Base-by-base conservation (phyloP, 2,888 invertebrate species). In the Ectemnius continuus region DNA sequence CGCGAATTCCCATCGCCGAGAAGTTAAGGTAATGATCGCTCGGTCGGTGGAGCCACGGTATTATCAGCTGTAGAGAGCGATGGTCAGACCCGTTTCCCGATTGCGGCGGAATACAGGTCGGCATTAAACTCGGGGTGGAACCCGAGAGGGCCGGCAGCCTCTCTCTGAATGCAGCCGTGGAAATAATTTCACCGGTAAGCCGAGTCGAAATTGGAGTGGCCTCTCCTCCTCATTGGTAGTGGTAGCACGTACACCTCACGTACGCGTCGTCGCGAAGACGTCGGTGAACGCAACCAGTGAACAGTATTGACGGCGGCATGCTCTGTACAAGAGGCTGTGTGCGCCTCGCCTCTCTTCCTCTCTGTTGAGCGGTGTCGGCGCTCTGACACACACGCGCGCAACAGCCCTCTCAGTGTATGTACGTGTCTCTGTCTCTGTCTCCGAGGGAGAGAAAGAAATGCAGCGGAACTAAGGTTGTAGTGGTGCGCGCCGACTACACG, bases 231-330 rank as follows among this genome's bases (percentile, higher is more conserved):
- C 8, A 11, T 36, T 36, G 36, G 36, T 36, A 36, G 36, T 36
- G 36, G 36, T 36, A 11, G 36, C 36, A 36, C 36, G 36, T 36
- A 36, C 8, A 36, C 8, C 36, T 11, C 36, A 36, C 36, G 36
- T 36, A 36, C 36, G 11, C 1, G 36, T 1, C 28, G 20, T 3
- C 6, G 36, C 36, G 36, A 36, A n/a, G 46, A 59, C 45, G 16
- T 46, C 2, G 20, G 47, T 20, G 52, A 28, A n/a, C 23, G 28
- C 36, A 36, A 36, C 36, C 36, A 8, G 68, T 26, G 70, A 72
- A 73, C 72, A 78, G 70, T 78, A 80, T 74, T 75, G 81, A 73
- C 69, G 70, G 67, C 75, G 70, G 67, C 62, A 69, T 66, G 66
- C 57, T 68, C 66, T 67, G 67, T 63, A 73, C 78, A 62, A 74